A percentile compares a stretch with the other conserved stretches of the same genome.
Conservation (phyloP, 2,888 invertebrate species). For the Gymnocheta viridis region DNA sequence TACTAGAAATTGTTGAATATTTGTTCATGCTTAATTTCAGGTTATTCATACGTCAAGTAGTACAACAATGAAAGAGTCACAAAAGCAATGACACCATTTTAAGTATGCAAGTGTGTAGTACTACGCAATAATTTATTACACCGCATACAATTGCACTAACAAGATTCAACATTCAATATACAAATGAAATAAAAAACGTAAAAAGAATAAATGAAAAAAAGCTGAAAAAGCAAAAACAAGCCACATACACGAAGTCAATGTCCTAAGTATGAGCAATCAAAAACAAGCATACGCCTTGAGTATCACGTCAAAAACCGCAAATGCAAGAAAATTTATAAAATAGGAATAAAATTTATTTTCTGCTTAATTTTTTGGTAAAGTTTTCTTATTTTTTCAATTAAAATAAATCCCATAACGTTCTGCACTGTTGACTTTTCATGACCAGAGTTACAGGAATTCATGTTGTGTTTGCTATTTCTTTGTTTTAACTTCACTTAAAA, state of each 20-base stretch:
- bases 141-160: neutral
- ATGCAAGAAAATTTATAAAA: neutral
- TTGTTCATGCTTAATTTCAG: slow-evolving; percentile 51
- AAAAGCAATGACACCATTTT: slow-evolving; percentile 13
- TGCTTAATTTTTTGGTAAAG: neutral
- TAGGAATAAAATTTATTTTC: neutral
- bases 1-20: neutral
- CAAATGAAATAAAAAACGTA: neutral
- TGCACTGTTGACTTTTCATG: slow-evolving; percentile 1
- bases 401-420: slow-evolving; percentile 34
- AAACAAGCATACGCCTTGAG: slow-evolving; percentile 78
- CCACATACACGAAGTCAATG: neutral
- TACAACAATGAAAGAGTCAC: slow-evolving; percentile 21
- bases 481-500: slow-evolving; percentile 18
- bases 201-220: slow-evolving; percentile 20
- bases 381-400: slow-evolving; percentile 57
- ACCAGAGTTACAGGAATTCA: neutral
- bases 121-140: slow-evolving; percentile 45
- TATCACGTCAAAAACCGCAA: slow-evolving; percentile 66
- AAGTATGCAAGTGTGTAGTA: too few relatives aligned
- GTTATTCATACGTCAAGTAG: slow-evolving; percentile 67
- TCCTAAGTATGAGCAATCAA: slow-evolving; percentile 56
- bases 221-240: slow-evolving; percentile 6
- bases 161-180: neutral
- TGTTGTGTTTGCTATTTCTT: neutral